Evolutionary conservation across 2,888 invertebrate species (phyloP), one percentile per base, ranked within the genome.

Genomic region (Dione vanillae): DNA sequence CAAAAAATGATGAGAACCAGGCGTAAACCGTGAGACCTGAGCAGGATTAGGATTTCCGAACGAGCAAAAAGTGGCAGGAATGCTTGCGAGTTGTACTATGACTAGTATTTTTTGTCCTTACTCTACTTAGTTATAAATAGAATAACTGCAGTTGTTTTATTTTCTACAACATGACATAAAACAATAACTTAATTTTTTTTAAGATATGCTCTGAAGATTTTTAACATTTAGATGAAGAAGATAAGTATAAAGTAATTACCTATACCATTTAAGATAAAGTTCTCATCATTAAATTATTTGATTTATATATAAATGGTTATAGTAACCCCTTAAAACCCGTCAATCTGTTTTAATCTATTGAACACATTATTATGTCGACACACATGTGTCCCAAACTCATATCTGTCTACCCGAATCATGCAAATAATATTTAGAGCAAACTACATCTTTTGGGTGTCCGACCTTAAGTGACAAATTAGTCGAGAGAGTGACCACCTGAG

Each of bases 381-480:
- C 45, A 54, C 52, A 64, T 52, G 62, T 40, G 41, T 20, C 45
- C 52, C 35, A 35, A 41, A 45, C 45, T 19, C 56, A 64, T 37
- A 54, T 62, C 54, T 37, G 61, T 73, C 71, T 45, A 61, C 70
- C 54, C 49, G 66, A 52, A 64, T 72, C 66, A 61, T 70, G 52
- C 59, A 65, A 67, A 70, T 70, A 68, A 73, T 67, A 65, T 70
- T 70, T 67, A 73, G 27, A 68, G 49, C 64, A 65, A 71, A 73
- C 62, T 68, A 59, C 8, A 70, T 64, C n/a, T 43, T 61, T 12
- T 47, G 67, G 68, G 65, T 69, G 16, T 65, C 61, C 58, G 71
- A 76, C 69, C 74, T 75, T 80, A 74, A 77, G 79, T 87, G 86
- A 88, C 85, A 85, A 86, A 90, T 90, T 84, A 85, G 82, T 74